Conservation (phyloP, 2,888 invertebrate species). For the Lithophane semibrunnea region DNA sequence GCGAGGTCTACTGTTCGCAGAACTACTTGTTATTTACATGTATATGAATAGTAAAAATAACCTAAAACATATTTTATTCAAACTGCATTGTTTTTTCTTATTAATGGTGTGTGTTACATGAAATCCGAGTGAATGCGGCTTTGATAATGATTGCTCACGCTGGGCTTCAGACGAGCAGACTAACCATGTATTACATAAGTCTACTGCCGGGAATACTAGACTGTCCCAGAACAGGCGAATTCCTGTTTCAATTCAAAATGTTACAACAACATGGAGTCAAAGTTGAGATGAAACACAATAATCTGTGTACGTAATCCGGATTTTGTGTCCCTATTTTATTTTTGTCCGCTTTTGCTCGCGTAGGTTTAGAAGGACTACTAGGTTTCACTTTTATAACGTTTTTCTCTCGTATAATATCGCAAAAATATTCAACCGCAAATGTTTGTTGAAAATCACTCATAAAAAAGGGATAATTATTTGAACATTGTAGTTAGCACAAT, state of each 20-base stretch:
- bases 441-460: constrained; percentile 44
- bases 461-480: constrained; percentile 28
- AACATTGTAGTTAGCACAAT: constrained; percentile 43
- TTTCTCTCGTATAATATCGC: constrained; percentile 16
- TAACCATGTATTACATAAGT: constrained; percentile 9
- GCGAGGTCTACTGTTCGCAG: too few relatives aligned
- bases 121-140: constrained; percentile 31
- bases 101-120: constrained; percentile 2
- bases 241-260: constrained; percentile 51
- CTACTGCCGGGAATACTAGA: constrained; percentile 32
- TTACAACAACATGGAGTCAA: constrained; percentile 39
- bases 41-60: neutral
- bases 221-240: constrained; percentile 31
- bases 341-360: constrained; percentile 22
- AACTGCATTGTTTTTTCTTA: neutral
- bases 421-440: constrained; percentile 34
- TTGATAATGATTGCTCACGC: constrained; percentile 13
- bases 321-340: constrained; percentile 38
- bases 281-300: constrained; percentile 52
- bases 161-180: constrained; percentile 16
- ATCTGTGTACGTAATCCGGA: constrained; percentile 29
- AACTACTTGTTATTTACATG: too few relatives aligned
- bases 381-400: constrained; percentile 24
- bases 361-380: constrained; percentile 11
- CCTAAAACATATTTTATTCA: neutral